Percentiles rank a stretch among this genome's conserved stretches.
These are phyloP conservation scores for Vulpes ferrilata DNA, from an alignment of 2,113 vertebrate genomes.

Conservation along the genomic window DNA sequence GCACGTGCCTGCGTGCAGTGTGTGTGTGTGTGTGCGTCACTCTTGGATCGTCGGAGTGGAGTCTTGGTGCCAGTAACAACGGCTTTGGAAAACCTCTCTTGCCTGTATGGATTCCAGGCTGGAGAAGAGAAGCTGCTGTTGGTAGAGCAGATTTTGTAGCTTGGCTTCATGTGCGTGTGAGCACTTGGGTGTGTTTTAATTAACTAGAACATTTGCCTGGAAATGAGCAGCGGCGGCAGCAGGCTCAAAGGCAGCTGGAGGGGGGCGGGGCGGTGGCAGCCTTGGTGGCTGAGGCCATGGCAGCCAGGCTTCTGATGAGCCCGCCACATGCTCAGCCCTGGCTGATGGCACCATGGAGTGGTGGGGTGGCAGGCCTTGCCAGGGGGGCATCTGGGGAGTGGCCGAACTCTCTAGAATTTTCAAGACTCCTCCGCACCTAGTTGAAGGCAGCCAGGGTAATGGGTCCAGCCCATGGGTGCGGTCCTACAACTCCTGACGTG, in stretches of 20 bases:
- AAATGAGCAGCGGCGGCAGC: conserved; percentile 81
- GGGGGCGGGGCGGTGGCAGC: conserved; percentile 54
- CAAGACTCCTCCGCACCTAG: not conserved
- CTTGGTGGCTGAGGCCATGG: not conserved
- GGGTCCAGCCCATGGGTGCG: not conserved
- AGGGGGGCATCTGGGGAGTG: not conserved
- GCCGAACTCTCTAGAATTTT: not conserved
- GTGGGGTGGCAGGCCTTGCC: not conserved
- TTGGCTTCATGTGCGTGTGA: conserved; percentile 70
- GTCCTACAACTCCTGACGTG: not conserved
- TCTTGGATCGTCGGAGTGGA: fast-evolving
- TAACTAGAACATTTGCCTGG: conserved; percentile 85
- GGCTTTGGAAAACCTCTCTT: not conserved
- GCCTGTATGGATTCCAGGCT: not conserved
- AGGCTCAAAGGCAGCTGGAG: conserved; percentile 78
- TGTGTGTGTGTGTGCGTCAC: not conserved
- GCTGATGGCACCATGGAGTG: not conserved
- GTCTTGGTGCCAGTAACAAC: not conserved
- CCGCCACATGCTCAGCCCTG: not conserved
- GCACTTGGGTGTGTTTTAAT: conserved; percentile 85
- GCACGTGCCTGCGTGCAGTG: not conserved
- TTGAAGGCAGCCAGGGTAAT: not conserved
- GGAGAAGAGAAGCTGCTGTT: conserved; percentile 43
- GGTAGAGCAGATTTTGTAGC: conserved; percentile 71
- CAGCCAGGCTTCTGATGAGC: not conserved